Conservation (phyloP, 2,797 vertebrate genomes). For the Fratercula arctica region DNA sequence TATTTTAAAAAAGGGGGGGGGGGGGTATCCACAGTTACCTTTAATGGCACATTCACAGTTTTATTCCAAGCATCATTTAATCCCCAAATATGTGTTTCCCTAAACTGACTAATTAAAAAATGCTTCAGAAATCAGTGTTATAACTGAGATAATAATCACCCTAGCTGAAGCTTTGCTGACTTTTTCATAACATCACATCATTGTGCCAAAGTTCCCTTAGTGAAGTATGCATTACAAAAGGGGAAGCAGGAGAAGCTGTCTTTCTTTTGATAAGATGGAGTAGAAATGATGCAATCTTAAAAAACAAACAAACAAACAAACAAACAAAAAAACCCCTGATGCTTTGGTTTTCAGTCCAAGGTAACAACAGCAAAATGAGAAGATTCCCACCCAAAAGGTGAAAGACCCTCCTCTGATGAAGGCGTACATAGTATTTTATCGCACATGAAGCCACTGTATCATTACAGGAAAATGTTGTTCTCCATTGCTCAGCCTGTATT, state of each 20-base stretch:
- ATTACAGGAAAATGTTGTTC: background rate
- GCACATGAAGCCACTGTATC: background rate
- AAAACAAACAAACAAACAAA: background rate
- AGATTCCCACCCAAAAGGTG: background rate
- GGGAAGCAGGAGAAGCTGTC: background rate
- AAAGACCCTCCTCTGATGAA: background rate
- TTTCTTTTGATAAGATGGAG: background rate
- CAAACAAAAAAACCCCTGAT: background rate
- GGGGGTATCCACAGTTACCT: background rate
- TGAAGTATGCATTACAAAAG: background rate
- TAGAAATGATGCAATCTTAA: background rate
- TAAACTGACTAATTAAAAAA: background rate
- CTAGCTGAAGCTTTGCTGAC: background rate
- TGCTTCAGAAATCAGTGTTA: background rate
- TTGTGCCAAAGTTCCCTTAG: background rate
- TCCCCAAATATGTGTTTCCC: background rate
- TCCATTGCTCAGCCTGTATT: background rate
- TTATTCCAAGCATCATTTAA: background rate
- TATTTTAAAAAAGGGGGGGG: background rate
- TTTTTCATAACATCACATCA: background rate
- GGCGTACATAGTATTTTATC: background rate
- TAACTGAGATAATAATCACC: background rate
- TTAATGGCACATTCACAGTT: background rate
- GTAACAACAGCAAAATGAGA: background rate
- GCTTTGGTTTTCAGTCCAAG: constrained; percentile 7